These are phyloP conservation scores for Sicus ferrugineus DNA, from an alignment of 2,888 invertebrate species.

Conservation along the genomic window DNA sequence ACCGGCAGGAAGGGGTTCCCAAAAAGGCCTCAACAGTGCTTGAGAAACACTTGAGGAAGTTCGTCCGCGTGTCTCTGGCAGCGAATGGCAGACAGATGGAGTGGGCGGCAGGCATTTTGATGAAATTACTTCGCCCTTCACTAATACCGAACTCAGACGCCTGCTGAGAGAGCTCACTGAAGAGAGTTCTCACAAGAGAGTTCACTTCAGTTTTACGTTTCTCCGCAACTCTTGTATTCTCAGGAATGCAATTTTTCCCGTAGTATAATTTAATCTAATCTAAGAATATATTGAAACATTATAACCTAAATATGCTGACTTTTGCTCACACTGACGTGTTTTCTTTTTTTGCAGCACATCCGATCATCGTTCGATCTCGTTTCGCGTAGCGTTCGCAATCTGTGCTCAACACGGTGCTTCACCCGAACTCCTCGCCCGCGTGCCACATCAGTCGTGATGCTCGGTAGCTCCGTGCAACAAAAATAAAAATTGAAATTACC, in stretches of 20 bases:
- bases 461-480: no score
- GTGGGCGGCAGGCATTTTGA: slow-evolving; percentile 21
- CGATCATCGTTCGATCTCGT: neutral
- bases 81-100: slow-evolving; percentile 28
- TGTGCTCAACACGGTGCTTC: neutral
- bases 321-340: neutral
- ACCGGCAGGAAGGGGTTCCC: slow-evolving; percentile 3
- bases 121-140: slow-evolving; percentile 24
- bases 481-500: no score
- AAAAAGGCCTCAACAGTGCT: slow-evolving; percentile 2
- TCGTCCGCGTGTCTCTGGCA: neutral
- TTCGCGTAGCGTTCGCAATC: neutral
- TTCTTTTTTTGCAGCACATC: slow-evolving; percentile 1
- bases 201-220: neutral
- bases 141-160: neutral
- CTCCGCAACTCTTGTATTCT: neutral
- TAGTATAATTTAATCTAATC: neutral
- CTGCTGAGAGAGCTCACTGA: neutral
- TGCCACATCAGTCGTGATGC: no score
- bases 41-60: slow-evolving; percentile 3
- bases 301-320: neutral
- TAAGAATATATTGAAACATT: neutral
- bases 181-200: neutral
- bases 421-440: no score
- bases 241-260: neutral